Conservation (phyloP, 1,140 invertebrate genomes). For the Zaprionus tsacasi region DNA sequence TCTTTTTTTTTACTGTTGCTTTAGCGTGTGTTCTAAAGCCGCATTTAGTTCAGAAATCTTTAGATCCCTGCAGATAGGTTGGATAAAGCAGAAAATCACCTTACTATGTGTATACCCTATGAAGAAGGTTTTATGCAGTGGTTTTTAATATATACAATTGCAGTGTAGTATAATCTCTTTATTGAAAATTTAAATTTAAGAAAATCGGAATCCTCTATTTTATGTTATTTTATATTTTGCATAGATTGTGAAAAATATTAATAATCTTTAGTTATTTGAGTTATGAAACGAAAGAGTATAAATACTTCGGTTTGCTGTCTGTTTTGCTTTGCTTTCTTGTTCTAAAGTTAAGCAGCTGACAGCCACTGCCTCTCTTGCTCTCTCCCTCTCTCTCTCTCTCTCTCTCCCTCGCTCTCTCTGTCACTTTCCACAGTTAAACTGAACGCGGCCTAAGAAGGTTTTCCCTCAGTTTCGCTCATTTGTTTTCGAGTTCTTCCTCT, state of each 20-base stretch:
- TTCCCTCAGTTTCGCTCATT: slow-evolving; percentile 33
- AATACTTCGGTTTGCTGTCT: background rate
- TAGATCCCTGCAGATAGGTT: background rate
- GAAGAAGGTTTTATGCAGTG: too few relatives aligned
- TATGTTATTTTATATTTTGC: too few relatives aligned
- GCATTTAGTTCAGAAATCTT: background rate
- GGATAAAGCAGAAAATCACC: background rate
- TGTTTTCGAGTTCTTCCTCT: background rate
- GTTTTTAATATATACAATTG: too few relatives aligned
- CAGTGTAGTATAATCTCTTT: too few relatives aligned
- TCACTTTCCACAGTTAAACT: background rate
- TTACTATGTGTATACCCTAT: background rate
- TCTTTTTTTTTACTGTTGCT: background rate
- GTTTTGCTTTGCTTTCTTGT: slow-evolving; percentile 8
- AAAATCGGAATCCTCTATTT: too few relatives aligned
- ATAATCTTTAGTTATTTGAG: too few relatives aligned
- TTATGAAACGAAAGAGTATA: background rate
- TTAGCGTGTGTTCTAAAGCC: background rate
- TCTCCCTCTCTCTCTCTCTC: background rate
- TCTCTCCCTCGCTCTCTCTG: background rate
- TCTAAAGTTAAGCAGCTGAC: slow-evolving; percentile 16
- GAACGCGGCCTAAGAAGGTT: slow-evolving; percentile 24
- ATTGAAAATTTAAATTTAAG: too few relatives aligned
- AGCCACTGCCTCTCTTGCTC: background rate
- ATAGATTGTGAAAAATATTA: too few relatives aligned